These are phyloP conservation scores for Plutomurus gul DNA, from an alignment of 1,140 invertebrate genomes.

Conservation along the genomic window DNA sequence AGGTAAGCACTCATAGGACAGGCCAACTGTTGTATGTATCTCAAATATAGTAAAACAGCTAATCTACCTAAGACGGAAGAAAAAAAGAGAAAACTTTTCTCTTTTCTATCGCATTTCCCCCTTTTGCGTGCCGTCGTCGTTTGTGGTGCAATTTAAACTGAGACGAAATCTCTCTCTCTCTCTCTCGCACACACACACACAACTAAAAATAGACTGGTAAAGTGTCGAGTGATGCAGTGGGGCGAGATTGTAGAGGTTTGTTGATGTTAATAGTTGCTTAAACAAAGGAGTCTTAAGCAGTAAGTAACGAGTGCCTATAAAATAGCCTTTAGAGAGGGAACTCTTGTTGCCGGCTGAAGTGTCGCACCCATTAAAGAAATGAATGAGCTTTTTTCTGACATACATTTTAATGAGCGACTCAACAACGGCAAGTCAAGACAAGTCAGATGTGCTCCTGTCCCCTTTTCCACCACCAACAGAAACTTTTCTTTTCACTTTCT, in stretches of 20 bases:
- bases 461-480: neutral
- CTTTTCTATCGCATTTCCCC: neutral
- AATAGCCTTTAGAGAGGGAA: neutral
- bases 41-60: neutral
- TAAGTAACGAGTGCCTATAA: neutral
- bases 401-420: slow-evolving; percentile 12
- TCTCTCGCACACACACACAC: too few relatives aligned
- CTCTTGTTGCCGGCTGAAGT: slow-evolving; percentile 12
- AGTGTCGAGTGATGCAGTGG: too few relatives aligned
- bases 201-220: too few relatives aligned
- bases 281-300: neutral
- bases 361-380: slow-evolving; percentile 8
- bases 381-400: slow-evolving; percentile 10
- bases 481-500: neutral
- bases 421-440: neutral
- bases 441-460: neutral
- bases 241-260: neutral
- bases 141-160: too few relatives aligned
- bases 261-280: slow-evolving; percentile 10
- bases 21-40: neutral
- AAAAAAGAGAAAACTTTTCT: neutral
- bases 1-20: slow-evolving; percentile 22
- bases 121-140: too few relatives aligned
- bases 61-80: neutral
- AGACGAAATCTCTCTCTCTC: too few relatives aligned